Evolutionary conservation across 1,140 invertebrate species (phyloP), one percentile per base, ranked within the genome.

Genomic region (Latrodectus geometricus): DNA sequence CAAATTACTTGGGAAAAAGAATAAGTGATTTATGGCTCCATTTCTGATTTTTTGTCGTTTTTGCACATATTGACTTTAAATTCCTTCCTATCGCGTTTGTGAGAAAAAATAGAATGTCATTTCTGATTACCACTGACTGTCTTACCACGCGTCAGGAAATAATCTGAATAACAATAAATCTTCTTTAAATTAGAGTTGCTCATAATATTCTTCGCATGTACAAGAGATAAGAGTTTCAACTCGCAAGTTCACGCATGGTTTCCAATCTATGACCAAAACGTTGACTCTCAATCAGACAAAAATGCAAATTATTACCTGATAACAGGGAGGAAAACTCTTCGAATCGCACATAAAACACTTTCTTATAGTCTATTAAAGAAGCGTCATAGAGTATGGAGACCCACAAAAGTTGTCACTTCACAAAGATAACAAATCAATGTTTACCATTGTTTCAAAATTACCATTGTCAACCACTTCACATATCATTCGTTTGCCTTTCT

Each of bases 301-400:
- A 54, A 86, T 86, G 83, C 83, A 77, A 77, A 86, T 86, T 23
- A 11, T 15, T 48, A 56, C 48, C 52, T 20, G 56, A 84, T 84
- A 86, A 70, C 56, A 23, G 68, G 12, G 4, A 61, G 54, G 54
- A 61, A 81, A 68, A 70, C 75, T 70, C 20, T 20, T 20, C 52
- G 9, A 65, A 86, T 75, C 49, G 20, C 74, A 70, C 66, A 78
- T 86, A 86, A 86, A 86, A 86, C 50, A 70, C n/a, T 77, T 85
- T 70, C 23, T 69, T 66, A 78, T 73, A 77, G 83, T 61, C 75
- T 61, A 86, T 86, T 86, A 70, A 54, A 72, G 35, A 7, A 21
- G 17, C 11, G 11, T 73, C 35, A 4, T 61, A 61, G 54, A 17
- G 8, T 61, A 17, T 61, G 54, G 35, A 61, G 11, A 14, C 17